Evolutionary conservation across 2,888 invertebrate species (phyloP).

Genomic region (Protophormia terraenovae): DNA sequence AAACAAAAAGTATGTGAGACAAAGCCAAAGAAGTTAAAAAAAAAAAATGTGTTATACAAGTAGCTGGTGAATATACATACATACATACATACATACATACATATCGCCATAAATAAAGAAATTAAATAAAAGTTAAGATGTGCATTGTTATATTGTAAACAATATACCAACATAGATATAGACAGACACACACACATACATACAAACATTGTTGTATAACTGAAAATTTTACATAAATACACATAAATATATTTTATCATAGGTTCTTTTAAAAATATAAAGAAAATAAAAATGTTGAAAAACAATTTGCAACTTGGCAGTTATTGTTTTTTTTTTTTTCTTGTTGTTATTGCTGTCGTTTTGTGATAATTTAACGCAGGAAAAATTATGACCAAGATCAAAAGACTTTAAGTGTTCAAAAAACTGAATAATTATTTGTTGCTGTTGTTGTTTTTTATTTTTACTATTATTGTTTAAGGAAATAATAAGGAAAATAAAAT

Average conservation of each 20-base stretch:
- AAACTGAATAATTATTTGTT: slow-evolving; percentile 46
- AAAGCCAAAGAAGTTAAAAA: background rate
- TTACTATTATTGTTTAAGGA: slow-evolving; percentile 23
- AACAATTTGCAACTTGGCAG: slow-evolving; percentile 65
- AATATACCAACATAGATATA: slow-evolving; percentile 4
- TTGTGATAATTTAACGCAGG: slow-evolving; percentile 34
- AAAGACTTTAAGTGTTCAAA: slow-evolving; percentile 37
- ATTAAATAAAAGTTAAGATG: slow-evolving; percentile 60
- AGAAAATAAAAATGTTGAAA: slow-evolving; percentile 48
- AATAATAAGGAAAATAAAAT: background rate
- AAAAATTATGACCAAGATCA: slow-evolving; percentile 61
- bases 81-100: too few relatives aligned
- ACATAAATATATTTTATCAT: too few relatives aligned
- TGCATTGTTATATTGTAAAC: slow-evolving; percentile 29
- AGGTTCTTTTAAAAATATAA: too few relatives aligned
- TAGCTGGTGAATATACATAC: slow-evolving; percentile 3
- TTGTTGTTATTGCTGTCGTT: background rate
- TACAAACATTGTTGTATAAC: too few relatives aligned
- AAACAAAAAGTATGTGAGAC: background rate
- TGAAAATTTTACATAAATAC: too few relatives aligned
- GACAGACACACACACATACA: background rate
- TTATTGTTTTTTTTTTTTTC: slow-evolving; percentile 46
- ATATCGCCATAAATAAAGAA: slow-evolving; percentile 59
- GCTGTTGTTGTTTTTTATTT: slow-evolving; percentile 5
- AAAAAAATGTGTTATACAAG: background rate